These are phyloP conservation scores for Limosa lapponica DNA, from an alignment of 2,797 vertebrate species.

Conservation along the genomic window DNA sequence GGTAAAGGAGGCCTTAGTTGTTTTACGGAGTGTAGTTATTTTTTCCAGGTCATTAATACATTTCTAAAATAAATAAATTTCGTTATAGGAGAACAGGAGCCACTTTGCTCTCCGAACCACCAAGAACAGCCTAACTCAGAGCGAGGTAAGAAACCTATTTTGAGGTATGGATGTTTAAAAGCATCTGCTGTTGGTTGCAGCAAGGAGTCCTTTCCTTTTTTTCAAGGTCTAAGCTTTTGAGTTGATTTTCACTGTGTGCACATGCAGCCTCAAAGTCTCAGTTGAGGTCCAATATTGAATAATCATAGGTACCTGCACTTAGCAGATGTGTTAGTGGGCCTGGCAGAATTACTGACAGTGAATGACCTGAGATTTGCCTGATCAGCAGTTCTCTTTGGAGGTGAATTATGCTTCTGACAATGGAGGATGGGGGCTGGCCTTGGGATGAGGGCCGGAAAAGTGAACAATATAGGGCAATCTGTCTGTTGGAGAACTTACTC, in stretches of 20 bases:
- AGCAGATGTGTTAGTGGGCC: background rate
- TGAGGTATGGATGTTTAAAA: background rate
- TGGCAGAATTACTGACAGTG: background rate
- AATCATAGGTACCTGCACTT: background rate
- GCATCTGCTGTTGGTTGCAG: background rate
- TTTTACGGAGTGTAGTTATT: background rate
- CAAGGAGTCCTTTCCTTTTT: background rate
- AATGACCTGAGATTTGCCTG: background rate
- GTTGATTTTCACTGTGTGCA: background rate
- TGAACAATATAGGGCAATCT: background rate
- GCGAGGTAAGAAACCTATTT: background rate
- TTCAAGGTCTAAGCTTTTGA: background rate
- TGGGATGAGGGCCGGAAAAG: background rate
- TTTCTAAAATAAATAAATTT: background rate
- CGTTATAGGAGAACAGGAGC: background rate
- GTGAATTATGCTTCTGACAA: background rate
- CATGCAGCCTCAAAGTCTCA: background rate
- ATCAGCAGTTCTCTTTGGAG: background rate
- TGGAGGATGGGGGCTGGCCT: background rate
- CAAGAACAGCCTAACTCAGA: background rate
- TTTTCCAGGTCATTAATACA: background rate
- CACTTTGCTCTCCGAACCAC: accelerated
- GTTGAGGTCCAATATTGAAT: background rate
- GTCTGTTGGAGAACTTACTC: background rate
- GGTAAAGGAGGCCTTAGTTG: background rate